These are phyloP conservation scores for Chamaetylas fuelleborni DNA, from an alignment of 2,113 vertebrate genomes.

Conservation along the genomic window DNA sequence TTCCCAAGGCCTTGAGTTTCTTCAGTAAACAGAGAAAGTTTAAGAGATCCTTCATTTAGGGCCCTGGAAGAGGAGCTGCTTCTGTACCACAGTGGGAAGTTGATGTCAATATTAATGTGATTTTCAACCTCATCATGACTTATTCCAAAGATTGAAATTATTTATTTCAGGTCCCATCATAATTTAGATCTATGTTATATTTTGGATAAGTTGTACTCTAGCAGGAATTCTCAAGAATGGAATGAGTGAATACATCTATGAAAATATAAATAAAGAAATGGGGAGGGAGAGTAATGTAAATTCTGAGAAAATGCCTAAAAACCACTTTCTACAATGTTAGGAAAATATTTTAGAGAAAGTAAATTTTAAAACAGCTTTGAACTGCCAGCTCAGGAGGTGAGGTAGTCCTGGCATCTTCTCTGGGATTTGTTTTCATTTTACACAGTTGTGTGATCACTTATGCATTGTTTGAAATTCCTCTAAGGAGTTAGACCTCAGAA, in stretches of 20 bases:
- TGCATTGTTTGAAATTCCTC: background rate
- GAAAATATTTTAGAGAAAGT: background rate
- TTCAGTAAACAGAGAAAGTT: background rate
- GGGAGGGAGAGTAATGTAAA: background rate
- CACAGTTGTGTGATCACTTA: background rate
- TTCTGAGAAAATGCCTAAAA: background rate
- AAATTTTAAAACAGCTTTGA: background rate
- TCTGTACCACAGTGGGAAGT: background rate
- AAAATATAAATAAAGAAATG: background rate
- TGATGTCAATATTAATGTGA: background rate
- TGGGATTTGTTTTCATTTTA: background rate
- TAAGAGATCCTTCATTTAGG: background rate
- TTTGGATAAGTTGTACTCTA: background rate
- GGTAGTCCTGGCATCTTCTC: background rate
- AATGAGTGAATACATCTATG: background rate
- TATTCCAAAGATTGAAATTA: background rate
- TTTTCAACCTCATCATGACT: background rate
- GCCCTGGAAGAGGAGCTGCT: background rate
- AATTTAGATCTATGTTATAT: background rate
- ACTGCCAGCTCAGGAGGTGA: background rate
- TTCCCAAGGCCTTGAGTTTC: background rate
- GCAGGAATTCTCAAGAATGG: background rate
- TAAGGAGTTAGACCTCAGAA: background rate
- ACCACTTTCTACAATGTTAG: background rate
- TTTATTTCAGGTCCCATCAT: background rate